Evolutionary conservation across 2,888 invertebrate genomes (phyloP), one percentile per base, ranked within the genome.

Genomic region (Drosophila helvetica): DNA sequence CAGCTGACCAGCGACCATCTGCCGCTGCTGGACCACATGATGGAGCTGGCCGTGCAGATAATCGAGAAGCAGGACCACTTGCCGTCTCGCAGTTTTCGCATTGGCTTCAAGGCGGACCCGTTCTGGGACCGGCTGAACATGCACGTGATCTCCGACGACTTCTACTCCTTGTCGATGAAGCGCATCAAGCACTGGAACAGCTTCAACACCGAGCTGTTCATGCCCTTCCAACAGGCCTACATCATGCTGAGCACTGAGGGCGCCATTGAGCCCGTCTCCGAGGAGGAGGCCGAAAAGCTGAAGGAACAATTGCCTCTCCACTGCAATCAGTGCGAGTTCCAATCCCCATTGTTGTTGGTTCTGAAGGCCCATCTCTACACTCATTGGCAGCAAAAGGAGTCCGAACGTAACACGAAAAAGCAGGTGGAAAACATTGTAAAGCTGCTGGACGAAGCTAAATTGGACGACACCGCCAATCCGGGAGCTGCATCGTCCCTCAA

Each of bases 111-210:
- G 48, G 45, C 59, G 0, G 47, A 74, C 22, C 15, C 67, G 1
- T 73, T 62, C 10, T 77, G 79, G 77, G 33, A 67, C 17, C 27
- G 70, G 1, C 59, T 83, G 0, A 72, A 59, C 22, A 51, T 83
- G 61, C 83, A 87, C 48, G 88, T 83, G 1, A 58, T 87, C 8
- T 84, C 83, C 0, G 57, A 77, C 10, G 88, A 84, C 50, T 84
- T 88, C 33, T 66, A 68, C 19, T 74, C 83, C 0, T 17, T 30
- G 10, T 61, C 48, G 0, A 58, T 84, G 70, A 57, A 64, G 6
- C 59, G 57, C 2, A 1, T 7, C 0, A 6, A 1, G 0, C 88
- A 88, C 38, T 88, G 88, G 86, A 79, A 77, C n/a, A 68, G 75
- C n/a, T 84, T 86, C n/a, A 57, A 84, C 33, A 75, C 83, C 1